A percentile compares a stretch with the other conserved stretches of the same genome.
Conservation (phyloP, 2,113 vertebrate species). For the Lepidothrix coronata region DNA sequence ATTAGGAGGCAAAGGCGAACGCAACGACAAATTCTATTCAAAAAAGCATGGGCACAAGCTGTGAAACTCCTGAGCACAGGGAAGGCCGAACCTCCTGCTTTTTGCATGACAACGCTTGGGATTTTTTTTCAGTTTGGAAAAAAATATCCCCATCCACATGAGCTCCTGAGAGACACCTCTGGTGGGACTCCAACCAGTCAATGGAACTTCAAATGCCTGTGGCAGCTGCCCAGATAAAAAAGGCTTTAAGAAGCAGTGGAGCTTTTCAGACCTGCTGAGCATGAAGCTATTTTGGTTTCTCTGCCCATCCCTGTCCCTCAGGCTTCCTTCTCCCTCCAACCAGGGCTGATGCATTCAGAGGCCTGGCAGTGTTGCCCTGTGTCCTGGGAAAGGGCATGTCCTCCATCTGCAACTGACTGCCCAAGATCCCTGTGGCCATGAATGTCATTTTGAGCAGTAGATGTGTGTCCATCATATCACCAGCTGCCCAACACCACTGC, state of each 20-base stretch:
- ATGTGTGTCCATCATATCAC: not conserved
- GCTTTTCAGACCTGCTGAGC: not conserved
- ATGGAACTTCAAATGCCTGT: not conserved
- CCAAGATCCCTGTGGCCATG: not conserved
- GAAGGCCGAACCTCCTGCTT: not conserved
- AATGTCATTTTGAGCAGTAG: not conserved
- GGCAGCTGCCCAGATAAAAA: not conserved
- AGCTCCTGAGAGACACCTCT: not conserved
- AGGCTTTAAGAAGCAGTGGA: not conserved
- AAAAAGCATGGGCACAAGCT: not conserved
- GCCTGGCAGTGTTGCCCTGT: not conserved
- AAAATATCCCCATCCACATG: not conserved
- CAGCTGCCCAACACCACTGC: not conserved
- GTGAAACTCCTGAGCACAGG: not conserved
- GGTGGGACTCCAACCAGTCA: not conserved
- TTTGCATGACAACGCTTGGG: not conserved
- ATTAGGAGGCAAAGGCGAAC: not conserved
- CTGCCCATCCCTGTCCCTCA: not conserved
- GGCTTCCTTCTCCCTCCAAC: not conserved
- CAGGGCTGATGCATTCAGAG: not conserved
- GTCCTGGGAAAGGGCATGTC: not conserved
- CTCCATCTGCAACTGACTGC: accelerated
- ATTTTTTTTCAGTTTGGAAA: not conserved
- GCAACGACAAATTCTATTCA: not conserved
- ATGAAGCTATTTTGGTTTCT: not conserved